phyloP scores from a whole-genome alignment of 1,140 invertebrate species.

The Drosophila auraria region DNA sequence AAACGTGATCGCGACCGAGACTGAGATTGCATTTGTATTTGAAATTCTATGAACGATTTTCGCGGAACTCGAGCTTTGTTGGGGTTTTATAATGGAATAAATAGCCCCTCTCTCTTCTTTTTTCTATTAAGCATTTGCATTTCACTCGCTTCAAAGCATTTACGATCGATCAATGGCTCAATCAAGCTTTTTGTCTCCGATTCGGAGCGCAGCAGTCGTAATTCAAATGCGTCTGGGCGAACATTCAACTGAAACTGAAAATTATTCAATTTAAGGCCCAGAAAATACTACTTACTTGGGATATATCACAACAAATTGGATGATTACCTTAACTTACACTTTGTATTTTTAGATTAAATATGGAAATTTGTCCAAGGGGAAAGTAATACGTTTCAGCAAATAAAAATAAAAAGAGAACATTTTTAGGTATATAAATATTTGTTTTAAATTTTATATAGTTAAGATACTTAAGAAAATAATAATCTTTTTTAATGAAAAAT shows the following conservation, averaged over 20 bases:
- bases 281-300: not conserved
- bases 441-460: no score
- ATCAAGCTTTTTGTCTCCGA: conserved; percentile 26
- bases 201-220: conserved; percentile 9
- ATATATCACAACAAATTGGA: not conserved
- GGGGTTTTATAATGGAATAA: conserved; percentile 23
- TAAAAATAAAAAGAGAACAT: no score
- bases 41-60: conserved; percentile 72
- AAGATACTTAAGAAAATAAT: no score
- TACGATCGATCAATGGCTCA: conserved; percentile 40
- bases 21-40: conserved; percentile 34
- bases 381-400: not conserved
- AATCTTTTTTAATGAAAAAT: no score
- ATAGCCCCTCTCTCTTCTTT: not conserved
- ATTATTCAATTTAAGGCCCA: conserved; percentile 45
- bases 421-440: no score
- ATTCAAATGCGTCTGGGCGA: conserved; percentile 71
- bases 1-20: conserved; percentile 60
- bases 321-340: not conserved
- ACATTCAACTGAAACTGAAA: conserved; percentile 40
- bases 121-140: conserved; percentile 6
- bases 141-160: conserved; percentile 3
- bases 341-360: not conserved
- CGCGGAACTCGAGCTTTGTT: conserved; percentile 55
- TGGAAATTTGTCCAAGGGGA: not conserved